Evolutionary conservation across 2,797 vertebrate species (phyloP).

Genomic region (Paratrypauchen microcephalus): DNA sequence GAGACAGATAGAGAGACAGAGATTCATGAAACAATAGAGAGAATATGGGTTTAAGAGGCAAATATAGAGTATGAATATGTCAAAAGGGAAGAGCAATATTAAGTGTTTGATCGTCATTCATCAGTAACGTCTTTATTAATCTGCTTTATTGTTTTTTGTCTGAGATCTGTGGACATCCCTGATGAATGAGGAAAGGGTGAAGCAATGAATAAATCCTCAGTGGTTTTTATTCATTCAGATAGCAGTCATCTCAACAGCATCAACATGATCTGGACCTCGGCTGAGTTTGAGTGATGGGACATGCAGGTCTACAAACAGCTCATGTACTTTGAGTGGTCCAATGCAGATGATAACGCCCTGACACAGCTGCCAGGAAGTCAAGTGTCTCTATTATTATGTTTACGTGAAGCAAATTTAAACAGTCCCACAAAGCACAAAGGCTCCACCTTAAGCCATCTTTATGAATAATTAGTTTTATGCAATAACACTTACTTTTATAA

Average conservation of each 20-base stretch:
- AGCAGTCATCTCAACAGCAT: constrained; percentile 60
- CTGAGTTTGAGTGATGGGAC: constrained; percentile 22
- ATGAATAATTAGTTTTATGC: constrained; percentile 39
- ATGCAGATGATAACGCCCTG: constrained; percentile 33
- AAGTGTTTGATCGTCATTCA: constrained; percentile 50
- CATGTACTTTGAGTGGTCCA: constrained; percentile 46
- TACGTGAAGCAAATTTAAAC: constrained; percentile 27
- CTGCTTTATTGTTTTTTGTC: constrained; percentile 9
- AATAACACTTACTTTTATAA: constrained; percentile 38
- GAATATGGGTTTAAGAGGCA: constrained; percentile 16
- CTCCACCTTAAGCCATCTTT: constrained; percentile 61
- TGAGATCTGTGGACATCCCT: constrained; percentile 20
- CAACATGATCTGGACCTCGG: constrained; percentile 40
- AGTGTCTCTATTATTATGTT: constrained; percentile 13
- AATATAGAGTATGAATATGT: background rate
- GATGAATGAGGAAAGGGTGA: constrained; percentile 51
- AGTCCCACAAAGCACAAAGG: constrained; percentile 68
- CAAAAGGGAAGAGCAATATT: constrained; percentile 21
- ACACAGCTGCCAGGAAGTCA: constrained; percentile 16
- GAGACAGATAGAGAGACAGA: constrained; percentile 49
- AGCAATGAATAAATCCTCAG: constrained; percentile 64
- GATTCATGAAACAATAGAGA: constrained; percentile 27
- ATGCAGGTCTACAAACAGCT: constrained; percentile 37
- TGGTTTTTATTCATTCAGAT: constrained; percentile 67
- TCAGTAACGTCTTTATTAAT: constrained; percentile 28